A percentile compares a stretch with the other conserved stretches of the same genome.
Evolutionary conservation across 1,140 invertebrate genomes (phyloP).

Genomic region (Catajapyx aquilonaris): DNA sequence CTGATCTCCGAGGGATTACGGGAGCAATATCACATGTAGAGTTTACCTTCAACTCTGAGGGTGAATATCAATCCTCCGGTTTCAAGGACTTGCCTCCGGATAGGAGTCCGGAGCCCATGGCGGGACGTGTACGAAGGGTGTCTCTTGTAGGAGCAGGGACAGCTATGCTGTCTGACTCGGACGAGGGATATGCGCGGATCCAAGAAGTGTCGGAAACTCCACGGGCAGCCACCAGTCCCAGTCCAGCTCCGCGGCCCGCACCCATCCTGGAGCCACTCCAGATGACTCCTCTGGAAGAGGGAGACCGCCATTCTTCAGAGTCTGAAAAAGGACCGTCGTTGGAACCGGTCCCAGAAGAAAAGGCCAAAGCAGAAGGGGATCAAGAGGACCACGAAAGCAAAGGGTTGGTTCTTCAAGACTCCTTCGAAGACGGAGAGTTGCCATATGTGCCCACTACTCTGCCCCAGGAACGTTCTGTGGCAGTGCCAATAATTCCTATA

Average conservation of each 20-base stretch:
- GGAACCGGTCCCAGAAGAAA: conserved; percentile 19
- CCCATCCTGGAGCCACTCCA: conserved; percentile 7
- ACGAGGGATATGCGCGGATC: background rate
- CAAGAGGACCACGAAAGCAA: conserved; percentile 40
- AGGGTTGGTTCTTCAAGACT: conserved; percentile 50
- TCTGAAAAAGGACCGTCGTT: conserved; percentile 50
- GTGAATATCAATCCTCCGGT: conserved; percentile 13
- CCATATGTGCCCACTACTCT: conserved; percentile 69
- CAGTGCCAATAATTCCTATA: conserved; percentile 55
- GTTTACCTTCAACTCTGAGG: conserved; percentile 20
- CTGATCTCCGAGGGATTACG: conserved; percentile 12
- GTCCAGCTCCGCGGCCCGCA: conserved; percentile 5
- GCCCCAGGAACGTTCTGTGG: conserved; percentile 56
- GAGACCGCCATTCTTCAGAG: conserved; percentile 46
- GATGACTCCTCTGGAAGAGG: conserved; percentile 22
- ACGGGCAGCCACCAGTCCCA: conserved; percentile 2
- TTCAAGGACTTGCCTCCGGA: conserved; percentile 12
- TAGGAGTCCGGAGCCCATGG: conserved; percentile 3
- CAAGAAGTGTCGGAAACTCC: background rate
- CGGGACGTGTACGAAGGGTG: background rate
- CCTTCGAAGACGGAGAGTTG: conserved; percentile 67
- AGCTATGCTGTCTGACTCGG: background rate
- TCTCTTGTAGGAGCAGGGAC: background rate
- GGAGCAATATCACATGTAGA: conserved; percentile 18
- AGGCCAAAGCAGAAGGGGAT: conserved; percentile 20